Conservation (phyloP, 2,797 vertebrate genomes). For the Alfaro cultratus region DNA sequence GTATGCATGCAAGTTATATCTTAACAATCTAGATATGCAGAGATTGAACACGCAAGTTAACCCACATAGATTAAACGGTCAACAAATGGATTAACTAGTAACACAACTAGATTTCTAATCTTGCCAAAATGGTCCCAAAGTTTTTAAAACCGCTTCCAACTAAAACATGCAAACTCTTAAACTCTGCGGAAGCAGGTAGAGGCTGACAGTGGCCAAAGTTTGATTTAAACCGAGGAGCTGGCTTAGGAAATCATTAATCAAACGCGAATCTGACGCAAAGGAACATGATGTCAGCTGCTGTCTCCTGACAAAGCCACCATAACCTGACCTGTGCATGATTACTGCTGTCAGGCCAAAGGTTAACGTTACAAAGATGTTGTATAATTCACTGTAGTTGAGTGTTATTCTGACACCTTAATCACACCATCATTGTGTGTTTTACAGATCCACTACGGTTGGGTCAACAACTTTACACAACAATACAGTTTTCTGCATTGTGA, state of each 20-base stretch:
- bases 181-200: background rate
- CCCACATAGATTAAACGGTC: background rate
- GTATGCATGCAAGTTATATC: background rate
- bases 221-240: background rate
- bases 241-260: background rate
- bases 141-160: background rate
- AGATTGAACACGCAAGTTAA: background rate
- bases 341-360: background rate
- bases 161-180: background rate
- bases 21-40: background rate
- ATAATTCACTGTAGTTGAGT: background rate
- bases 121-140: background rate
- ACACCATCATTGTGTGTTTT: background rate
- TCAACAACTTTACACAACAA: background rate
- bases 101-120: background rate
- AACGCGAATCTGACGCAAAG: background rate
- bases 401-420: background rate
- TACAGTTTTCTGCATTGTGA: background rate
- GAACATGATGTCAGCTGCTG: background rate
- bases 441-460: background rate
- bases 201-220: background rate
- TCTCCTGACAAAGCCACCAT: background rate
- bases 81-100: background rate
- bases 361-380: background rate
- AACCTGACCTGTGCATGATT: background rate